A percentile compares a stretch with the other conserved stretches of the same genome.
Evolutionary conservation across 1,140 invertebrate species (phyloP).

Genomic region (Pristionchus pacificus): DNA sequence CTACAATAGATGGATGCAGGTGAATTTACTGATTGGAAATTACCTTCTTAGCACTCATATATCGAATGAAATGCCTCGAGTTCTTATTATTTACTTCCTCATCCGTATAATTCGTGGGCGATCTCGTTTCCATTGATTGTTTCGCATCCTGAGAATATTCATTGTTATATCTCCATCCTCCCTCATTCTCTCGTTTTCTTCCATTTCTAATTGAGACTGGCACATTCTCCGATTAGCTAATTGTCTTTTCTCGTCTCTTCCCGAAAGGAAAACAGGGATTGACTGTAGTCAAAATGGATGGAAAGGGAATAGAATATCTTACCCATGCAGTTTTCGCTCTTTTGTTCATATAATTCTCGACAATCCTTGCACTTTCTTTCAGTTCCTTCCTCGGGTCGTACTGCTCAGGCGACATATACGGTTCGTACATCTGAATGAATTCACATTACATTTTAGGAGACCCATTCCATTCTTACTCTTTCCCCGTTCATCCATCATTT

Average conservation of each 20-base stretch:
- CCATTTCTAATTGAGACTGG: too few species aligned
- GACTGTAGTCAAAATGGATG: too few species aligned
- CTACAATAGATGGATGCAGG: slow-evolving; percentile 7
- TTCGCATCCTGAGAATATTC: slow-evolving; percentile 46
- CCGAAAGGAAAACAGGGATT: slow-evolving; percentile 19
- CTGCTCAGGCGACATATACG: slow-evolving; percentile 45
- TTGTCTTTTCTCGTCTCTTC: neutral
- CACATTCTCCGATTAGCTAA: too few species aligned
- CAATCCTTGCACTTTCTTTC: slow-evolving; percentile 41
- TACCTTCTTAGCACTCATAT: slow-evolving; percentile 48
- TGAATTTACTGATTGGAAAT: neutral
- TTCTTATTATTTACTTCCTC: slow-evolving; percentile 45
- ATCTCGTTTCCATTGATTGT: slow-evolving; percentile 45
- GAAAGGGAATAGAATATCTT: too few species aligned
- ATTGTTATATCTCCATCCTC: too few species aligned
- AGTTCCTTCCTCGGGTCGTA: slow-evolving; percentile 51
- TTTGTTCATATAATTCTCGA: slow-evolving; percentile 50
- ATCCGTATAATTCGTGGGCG: slow-evolving; percentile 33
- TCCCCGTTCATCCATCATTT: slow-evolving; percentile 37
- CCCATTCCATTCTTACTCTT: slow-evolving; percentile 38
- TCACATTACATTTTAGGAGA: slow-evolving; percentile 46
- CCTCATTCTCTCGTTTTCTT: too few species aligned
- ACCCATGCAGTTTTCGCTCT: slow-evolving; percentile 55
- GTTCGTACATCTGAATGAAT: slow-evolving; percentile 44
- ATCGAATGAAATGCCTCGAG: slow-evolving; percentile 48